These are phyloP conservation scores for Tricholaema leucomelas DNA, from an alignment of 2,113 vertebrate genomes.

Conservation along the genomic window DNA sequence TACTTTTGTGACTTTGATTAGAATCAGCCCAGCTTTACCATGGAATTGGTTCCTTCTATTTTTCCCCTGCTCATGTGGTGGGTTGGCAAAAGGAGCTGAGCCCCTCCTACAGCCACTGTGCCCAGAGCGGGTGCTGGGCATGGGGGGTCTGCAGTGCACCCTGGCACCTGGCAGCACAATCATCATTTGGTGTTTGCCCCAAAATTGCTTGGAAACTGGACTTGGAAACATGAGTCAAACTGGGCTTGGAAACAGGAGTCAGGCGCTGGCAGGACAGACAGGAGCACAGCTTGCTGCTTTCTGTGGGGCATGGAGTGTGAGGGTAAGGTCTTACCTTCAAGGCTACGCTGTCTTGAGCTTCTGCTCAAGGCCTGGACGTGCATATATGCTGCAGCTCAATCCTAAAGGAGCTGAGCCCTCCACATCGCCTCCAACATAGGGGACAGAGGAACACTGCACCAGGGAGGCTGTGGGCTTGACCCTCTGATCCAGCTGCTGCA, in stretches of 20 bases:
- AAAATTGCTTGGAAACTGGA: neutral
- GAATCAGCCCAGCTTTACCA: neutral
- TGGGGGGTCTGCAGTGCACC: neutral
- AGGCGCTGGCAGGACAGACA: neutral
- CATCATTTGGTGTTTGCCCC: neutral
- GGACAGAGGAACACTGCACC: neutral
- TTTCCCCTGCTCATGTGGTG: neutral
- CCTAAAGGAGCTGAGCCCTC: neutral
- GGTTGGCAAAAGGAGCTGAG: neutral
- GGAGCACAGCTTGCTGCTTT: neutral
- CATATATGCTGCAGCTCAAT: neutral
- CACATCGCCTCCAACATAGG: neutral
- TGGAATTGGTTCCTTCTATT: neutral
- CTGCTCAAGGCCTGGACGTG: neutral
- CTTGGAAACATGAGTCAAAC: neutral
- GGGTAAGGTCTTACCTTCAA: neutral
- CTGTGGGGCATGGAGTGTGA: accelerated
- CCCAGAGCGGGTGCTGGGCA: neutral
- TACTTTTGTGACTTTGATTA: slow-evolving; percentile 41
- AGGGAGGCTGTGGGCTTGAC: neutral
- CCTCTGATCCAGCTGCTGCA: neutral
- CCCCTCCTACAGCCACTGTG: accelerated
- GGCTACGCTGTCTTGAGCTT: neutral
- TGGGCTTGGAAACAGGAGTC: neutral
- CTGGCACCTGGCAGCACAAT: neutral